Percentiles rank a stretch among this genome's conserved stretches.
Conservation (phyloP, 2,797 vertebrate genomes). For the Molothrus aeneus region DNA sequence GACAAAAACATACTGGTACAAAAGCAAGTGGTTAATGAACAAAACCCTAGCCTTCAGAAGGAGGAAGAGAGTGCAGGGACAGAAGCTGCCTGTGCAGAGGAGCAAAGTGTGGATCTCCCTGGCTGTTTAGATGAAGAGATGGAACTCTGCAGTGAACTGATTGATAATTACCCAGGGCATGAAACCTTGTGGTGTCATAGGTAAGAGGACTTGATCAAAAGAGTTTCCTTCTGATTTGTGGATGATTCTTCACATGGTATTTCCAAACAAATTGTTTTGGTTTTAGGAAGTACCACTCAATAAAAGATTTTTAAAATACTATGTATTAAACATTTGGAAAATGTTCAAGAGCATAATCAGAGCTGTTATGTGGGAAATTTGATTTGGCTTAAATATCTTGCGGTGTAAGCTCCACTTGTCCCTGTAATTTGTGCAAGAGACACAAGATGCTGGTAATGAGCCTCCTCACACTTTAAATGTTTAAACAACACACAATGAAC, state of each 20-base stretch:
- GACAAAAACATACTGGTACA: slow-evolving; percentile 43
- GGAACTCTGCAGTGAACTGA: slow-evolving; percentile 91
- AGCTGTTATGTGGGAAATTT: neutral
- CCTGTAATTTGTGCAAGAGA: neutral
- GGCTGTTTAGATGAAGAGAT: slow-evolving; percentile 86
- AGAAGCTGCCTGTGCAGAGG: slow-evolving; percentile 59
- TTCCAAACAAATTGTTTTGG: neutral
- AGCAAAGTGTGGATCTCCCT: slow-evolving; percentile 65
- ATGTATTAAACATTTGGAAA: neutral
- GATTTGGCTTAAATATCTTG: neutral
- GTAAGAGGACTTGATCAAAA: slow-evolving; percentile 74
- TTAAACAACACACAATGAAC: neutral
- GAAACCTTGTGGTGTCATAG: slow-evolving; percentile 98
- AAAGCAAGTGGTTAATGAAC: slow-evolving; percentile 49
- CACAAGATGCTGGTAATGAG: neutral
- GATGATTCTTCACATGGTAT: neutral
- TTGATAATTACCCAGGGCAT: slow-evolving; percentile 92
- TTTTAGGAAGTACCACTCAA: neutral
- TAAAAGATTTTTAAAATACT: neutral
- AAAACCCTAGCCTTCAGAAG: slow-evolving; percentile 71
- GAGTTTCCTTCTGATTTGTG: neutral
- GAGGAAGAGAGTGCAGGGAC: slow-evolving; percentile 67
- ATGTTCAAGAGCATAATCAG: neutral
- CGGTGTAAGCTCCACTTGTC: neutral
- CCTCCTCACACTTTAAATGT: neutral